Percentiles rank a stretch among this genome's conserved stretches.
Conservation (phyloP, 1,140 invertebrate genomes). For the Vanessa atalanta region DNA sequence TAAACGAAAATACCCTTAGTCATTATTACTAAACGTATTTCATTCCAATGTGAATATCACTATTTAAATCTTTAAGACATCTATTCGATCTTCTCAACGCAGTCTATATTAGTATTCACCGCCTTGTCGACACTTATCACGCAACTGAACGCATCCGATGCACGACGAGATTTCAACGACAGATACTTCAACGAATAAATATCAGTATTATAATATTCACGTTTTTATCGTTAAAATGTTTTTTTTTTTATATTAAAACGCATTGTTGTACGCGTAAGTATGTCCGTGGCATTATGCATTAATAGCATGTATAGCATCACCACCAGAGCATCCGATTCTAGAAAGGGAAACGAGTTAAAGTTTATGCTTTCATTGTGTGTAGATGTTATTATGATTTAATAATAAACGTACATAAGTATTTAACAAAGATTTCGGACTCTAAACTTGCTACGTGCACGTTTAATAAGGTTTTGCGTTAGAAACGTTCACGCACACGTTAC, state of each 20-base stretch:
- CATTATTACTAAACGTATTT: too few relatives aligned
- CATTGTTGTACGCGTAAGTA: neutral
- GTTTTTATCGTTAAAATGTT: constrained; percentile 7
- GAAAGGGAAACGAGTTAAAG: neutral
- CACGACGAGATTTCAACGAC: constrained; percentile 6
- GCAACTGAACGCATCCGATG: constrained; percentile 18
- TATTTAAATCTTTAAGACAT: too few relatives aligned
- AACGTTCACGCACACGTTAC: too few relatives aligned
- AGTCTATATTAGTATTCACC: constrained; percentile 25
- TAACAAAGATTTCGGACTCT: neutral
- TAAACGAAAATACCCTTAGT: too few relatives aligned
- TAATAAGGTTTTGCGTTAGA: too few relatives aligned
- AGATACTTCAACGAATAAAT: constrained; percentile 2
- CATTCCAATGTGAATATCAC: too few relatives aligned
- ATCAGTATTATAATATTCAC: constrained; percentile 6
- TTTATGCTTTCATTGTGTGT: constrained; percentile 6
- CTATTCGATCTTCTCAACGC: neutral
- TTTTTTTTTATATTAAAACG: neutral
- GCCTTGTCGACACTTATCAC: constrained; percentile 22
- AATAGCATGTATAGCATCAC: neutral
- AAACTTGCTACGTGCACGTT: too few relatives aligned
- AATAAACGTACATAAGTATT: neutral
- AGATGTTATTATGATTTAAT: neutral
- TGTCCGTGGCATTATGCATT: neutral
- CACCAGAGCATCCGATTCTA: neutral